Evolutionary conservation across 2,888 invertebrate genomes (phyloP).

Genomic region (Megalurothrips usitatus): DNA sequence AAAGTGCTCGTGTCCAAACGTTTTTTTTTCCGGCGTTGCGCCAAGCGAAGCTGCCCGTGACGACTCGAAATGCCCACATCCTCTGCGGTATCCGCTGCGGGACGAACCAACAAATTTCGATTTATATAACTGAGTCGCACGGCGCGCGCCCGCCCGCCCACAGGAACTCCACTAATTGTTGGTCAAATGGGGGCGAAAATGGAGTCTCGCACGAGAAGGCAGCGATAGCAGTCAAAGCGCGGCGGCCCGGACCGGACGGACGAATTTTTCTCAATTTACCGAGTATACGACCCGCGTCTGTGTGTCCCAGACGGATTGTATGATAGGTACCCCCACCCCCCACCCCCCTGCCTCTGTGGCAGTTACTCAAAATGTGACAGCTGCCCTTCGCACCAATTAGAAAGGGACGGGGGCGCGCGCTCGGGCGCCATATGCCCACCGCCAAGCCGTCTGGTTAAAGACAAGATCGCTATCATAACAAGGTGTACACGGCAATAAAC

Average conservation of each 20-base stretch:
- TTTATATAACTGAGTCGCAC: background rate
- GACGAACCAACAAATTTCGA: constrained; percentile 8
- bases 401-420: background rate
- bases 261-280: constrained; percentile 11
- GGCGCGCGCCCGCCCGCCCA: background rate
- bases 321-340: background rate
- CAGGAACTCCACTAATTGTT: background rate
- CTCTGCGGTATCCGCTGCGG: background rate
- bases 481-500: background rate
- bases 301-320: background rate
- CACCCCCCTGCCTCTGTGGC: background rate
- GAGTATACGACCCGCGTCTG: background rate
- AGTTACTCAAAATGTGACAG: constrained; percentile 4
- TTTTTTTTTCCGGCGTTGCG: too few relatives aligned
- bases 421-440: constrained; percentile 2
- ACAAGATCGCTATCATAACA: background rate
- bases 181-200: background rate
- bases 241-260: background rate
- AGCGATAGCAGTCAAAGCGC: background rate
- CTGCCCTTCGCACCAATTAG: constrained; percentile 14
- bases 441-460: background rate
- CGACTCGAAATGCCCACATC: background rate
- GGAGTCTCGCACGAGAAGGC: background rate
- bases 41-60: background rate
- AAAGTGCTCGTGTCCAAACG: too few relatives aligned